These are phyloP conservation scores for Indicator indicator DNA, from an alignment of 2,113 vertebrate genomes.

Conservation along the genomic window DNA sequence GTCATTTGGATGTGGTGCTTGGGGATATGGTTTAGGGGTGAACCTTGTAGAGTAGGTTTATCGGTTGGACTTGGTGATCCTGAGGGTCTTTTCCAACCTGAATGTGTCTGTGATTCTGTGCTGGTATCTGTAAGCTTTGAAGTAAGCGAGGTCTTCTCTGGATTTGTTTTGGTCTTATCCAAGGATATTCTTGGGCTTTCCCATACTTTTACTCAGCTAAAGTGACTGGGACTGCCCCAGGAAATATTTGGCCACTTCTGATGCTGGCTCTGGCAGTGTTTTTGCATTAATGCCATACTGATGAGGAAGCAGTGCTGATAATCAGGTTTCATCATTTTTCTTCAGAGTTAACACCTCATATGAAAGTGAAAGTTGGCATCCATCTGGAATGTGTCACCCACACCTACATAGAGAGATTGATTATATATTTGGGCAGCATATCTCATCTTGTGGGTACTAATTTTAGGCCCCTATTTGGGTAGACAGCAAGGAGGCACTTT, in stretches of 20 bases:
- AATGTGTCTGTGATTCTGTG: no score
- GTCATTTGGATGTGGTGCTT: no score
- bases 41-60: no score
- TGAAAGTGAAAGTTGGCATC: not conserved
- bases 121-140: not conserved
- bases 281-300: not conserved
- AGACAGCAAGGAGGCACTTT: not conserved
- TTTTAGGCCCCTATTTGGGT: not conserved
- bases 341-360: not conserved
- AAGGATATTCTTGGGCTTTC: not conserved
- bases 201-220: not conserved
- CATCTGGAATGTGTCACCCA: not conserved
- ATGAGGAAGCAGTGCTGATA: not conserved
- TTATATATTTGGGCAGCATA: not conserved
- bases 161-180: not conserved
- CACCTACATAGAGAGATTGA: not conserved
- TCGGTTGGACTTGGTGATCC: no score
- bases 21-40: no score
- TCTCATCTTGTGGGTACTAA: not conserved
- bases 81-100: no score
- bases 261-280: not conserved
- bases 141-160: not conserved
- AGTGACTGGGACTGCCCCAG: not conserved
- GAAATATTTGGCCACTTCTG: not conserved
- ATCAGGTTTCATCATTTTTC: not conserved